Percentiles rank a stretch among this genome's conserved stretches.
phyloP scores from a whole-genome alignment of 2,797 vertebrate genomes.

The Nannoperca obscura region DNA sequence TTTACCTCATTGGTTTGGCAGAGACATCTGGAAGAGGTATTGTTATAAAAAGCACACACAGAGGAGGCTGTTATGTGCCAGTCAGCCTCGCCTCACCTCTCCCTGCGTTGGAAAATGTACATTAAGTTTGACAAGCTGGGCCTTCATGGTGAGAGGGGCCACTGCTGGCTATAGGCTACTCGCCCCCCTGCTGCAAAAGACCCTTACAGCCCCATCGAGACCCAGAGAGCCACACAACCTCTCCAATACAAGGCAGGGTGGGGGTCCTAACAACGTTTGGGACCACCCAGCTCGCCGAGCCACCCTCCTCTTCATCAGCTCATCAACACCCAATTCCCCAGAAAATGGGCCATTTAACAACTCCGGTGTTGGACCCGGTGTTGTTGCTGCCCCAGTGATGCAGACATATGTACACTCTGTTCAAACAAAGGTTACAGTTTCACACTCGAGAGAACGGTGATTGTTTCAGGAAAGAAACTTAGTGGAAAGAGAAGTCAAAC shows the following conservation, averaged over 20 bases:
- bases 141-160: conserved; percentile 82
- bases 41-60: conserved; percentile 81
- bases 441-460: conserved; percentile 48
- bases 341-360: conserved; percentile 83
- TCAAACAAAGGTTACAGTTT: conserved; percentile 60
- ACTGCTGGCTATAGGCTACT: conserved; percentile 70
- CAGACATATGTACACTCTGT: conserved; percentile 36
- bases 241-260: conserved; percentile 69
- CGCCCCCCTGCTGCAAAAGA: conserved; percentile 73
- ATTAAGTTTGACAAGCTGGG: conserved; percentile 84
- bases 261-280: conserved; percentile 72
- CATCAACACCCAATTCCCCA: conserved; percentile 85
- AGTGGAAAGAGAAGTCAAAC: conserved; percentile 65
- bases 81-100: conserved; percentile 79
- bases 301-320: conserved; percentile 85
- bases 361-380: conserved; percentile 58
- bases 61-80: conserved; percentile 79
- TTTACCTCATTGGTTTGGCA: conserved; percentile 62
- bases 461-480: conserved; percentile 62
- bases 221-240: conserved; percentile 72
- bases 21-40: conserved; percentile 81
- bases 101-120: conserved; percentile 81
- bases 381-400: conserved; percentile 63
- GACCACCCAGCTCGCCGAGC: conserved; percentile 82
- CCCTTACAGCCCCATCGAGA: conserved; percentile 81